A percentile compares a stretch with the other conserved stretches of the same genome.
These are phyloP conservation scores for Bos taurus DNA, from an alignment of 2,113 vertebrate species.

Conservation along the genomic window ARS-UCD2.0 NC_037334.1:80539501-80540000, in stretches of 20 bases:
- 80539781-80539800: not conserved
- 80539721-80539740: not conserved
- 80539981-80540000: not conserved
- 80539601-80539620: not conserved
- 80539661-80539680: not conserved
- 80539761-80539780: not conserved
- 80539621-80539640: not conserved
- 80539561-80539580: not conserved
- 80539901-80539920: not conserved
- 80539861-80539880: not conserved
- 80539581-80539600: not conserved
- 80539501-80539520: not conserved
- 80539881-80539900: not conserved
- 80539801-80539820: not conserved
- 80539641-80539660: not conserved
- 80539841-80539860: not conserved
- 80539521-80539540: not conserved
- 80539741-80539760: not conserved
- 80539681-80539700: not conserved
- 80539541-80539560: not conserved
- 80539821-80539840: not conserved
- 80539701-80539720: not conserved
- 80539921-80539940: not conserved
- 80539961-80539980: not conserved
- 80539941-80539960: not conserved